Evolutionary conservation across 2,888 invertebrate species (phyloP).

Genomic region (Spicauda simplicius): DNA sequence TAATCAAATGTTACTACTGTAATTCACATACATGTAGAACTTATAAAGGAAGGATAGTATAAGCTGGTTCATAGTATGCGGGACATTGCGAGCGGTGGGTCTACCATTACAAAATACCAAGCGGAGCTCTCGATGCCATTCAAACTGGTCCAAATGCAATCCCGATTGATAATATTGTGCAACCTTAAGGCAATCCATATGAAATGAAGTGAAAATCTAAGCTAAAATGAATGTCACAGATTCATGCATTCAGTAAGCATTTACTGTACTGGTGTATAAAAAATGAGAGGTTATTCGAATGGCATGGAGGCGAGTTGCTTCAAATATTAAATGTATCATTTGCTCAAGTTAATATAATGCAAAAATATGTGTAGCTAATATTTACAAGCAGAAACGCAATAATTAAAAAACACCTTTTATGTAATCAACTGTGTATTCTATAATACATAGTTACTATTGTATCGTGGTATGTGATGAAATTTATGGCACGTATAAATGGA

Average conservation of each 20-base stretch:
- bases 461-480: too few relatives aligned
- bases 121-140: constrained; percentile 4
- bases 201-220: not conserved
- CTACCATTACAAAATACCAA: constrained; percentile 3
- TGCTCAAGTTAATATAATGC: too few relatives aligned
- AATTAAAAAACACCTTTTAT: too few relatives aligned
- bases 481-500: too few relatives aligned
- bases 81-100: not conserved
- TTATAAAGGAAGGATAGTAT: too few relatives aligned
- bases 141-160: not conserved
- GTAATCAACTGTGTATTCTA: not conserved
- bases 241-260: not conserved
- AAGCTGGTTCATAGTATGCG: not conserved
- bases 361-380: too few relatives aligned
- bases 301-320: not conserved
- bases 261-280: not conserved
- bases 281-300: not conserved
- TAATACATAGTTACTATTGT: not conserved
- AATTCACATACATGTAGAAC: too few relatives aligned
- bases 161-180: not conserved
- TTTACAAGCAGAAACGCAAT: too few relatives aligned
- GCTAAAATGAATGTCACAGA: not conserved
- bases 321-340: not conserved
- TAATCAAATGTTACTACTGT: too few relatives aligned
- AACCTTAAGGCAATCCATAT: not conserved